Conservation (phyloP, 1,140 invertebrate species). For the Trichogramma pretiosum region DNA sequence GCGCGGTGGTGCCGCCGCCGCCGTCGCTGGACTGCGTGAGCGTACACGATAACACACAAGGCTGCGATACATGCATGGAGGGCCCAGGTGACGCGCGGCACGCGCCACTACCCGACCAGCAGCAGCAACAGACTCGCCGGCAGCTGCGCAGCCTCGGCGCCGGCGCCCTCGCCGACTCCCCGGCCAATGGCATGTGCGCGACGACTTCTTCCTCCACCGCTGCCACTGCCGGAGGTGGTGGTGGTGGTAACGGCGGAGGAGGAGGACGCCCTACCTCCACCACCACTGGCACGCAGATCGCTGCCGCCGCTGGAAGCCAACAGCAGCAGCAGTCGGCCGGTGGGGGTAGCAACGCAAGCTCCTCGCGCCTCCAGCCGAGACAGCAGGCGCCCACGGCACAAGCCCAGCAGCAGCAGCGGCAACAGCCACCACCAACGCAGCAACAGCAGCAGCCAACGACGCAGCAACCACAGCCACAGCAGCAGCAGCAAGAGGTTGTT, state of each 20-base stretch:
- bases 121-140: not conserved
- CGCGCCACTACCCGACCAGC: too few relatives aligned
- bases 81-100: slow-evolving; percentile 10
- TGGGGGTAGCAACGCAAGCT: slow-evolving; percentile 20
- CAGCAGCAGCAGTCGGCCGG: slow-evolving; percentile 22
- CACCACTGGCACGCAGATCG: slow-evolving; percentile 6
- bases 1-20: too few relatives aligned
- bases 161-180: slow-evolving; percentile 21
- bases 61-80: too few relatives aligned
- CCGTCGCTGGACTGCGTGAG: too few relatives aligned
- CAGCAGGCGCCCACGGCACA: not conserved
- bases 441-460: slow-evolving; percentile 3
- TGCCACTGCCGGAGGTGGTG: slow-evolving; percentile 2
- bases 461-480: not conserved
- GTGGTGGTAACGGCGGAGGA: slow-evolving; percentile 20
- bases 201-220: slow-evolving; percentile 33
- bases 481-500: slow-evolving; percentile 13
- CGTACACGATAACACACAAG: too few relatives aligned
- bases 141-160: not conserved
- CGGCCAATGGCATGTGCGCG: slow-evolving; percentile 17
- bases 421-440: too few relatives aligned
- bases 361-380: slow-evolving; percentile 10
- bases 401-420: slow-evolving; percentile 3
- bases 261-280: not conserved
- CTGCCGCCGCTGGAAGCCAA: slow-evolving; percentile 27